Conservation (phyloP, 92 coral and sea anemone species). For the Micromussa lordhowensis region DNA sequence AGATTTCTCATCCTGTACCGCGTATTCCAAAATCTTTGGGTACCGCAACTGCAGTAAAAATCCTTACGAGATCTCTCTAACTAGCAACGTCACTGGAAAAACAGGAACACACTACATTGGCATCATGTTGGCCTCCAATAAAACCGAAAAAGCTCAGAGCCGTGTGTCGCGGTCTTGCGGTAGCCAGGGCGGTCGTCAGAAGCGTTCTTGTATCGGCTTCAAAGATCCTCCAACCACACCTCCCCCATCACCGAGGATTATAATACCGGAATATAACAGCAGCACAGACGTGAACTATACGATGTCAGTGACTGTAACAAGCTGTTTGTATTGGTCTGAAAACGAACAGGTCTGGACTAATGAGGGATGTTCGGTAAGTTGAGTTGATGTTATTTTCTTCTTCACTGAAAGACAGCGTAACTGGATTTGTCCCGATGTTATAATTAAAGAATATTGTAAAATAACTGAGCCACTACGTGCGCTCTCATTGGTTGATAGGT, state of each 20-base stretch:
- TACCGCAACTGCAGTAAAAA: conserved; percentile 52
- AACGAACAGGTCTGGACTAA: conserved; percentile 74
- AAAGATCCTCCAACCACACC: conserved; percentile 87
- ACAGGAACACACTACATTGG: conserved; percentile 77
- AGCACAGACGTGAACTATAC: conserved; percentile 81
- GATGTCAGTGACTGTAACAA: conserved; percentile 59
- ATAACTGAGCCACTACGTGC: too few species aligned
- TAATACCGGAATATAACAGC: conserved; percentile 65
- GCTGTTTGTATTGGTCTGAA: conserved; percentile 85
- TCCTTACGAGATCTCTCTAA: conserved; percentile 63
- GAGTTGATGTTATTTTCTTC: neutral
- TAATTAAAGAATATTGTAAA: too few species aligned
- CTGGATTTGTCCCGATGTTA: neutral
- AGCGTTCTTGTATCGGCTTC: conserved; percentile 79
- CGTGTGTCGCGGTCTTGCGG: conserved; percentile 64
- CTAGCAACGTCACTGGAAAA: conserved; percentile 72
- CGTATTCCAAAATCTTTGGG: neutral
- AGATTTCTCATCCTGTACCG: conserved; percentile 46
- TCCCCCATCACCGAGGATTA: conserved; percentile 63
- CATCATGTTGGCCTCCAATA: conserved; percentile 28
- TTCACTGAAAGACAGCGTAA: neutral
- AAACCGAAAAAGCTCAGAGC: neutral
- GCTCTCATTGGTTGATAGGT: too few species aligned
- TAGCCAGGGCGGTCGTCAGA: conserved; percentile 56
- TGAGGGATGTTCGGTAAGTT: conserved; percentile 76